These are phyloP conservation scores for Mycalesis mineus DNA, from an alignment of 2,888 invertebrate genomes.

Conservation along the genomic window DNA sequence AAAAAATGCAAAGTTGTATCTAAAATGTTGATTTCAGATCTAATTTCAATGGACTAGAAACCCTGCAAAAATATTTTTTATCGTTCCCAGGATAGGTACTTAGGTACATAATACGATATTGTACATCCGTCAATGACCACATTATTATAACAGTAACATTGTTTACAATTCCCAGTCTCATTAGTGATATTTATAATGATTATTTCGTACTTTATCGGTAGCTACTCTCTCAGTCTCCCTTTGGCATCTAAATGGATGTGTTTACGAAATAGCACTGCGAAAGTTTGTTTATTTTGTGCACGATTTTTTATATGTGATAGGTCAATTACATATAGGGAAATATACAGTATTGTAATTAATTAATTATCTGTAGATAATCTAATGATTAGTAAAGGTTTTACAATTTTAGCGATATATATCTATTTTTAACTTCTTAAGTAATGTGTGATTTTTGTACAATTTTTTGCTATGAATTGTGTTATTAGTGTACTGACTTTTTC, in stretches of 20 bases:
- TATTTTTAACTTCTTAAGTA: no score
- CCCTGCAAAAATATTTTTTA: conserved; percentile 12
- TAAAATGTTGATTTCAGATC: no score
- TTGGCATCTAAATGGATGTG: conserved; percentile 17
- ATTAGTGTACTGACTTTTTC: background rate
- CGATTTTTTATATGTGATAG: background rate
- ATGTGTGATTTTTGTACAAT: background rate
- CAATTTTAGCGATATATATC: no score
- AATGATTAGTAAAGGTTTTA: no score
- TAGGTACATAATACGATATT: conserved; percentile 13
- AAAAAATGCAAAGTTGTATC: no score
- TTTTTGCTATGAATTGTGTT: background rate
- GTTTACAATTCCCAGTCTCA: conserved; percentile 24
- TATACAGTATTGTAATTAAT: no score
- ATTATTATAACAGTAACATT: conserved; percentile 15
- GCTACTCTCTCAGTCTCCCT: conserved; percentile 19
- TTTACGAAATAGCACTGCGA: conserved; percentile 2
- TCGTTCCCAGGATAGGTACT: conserved; percentile 20
- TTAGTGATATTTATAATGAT: conserved; percentile 22
- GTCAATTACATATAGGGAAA: no score
- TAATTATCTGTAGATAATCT: no score
- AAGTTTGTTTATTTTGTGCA: background rate
- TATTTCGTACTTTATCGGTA: conserved; percentile 18
- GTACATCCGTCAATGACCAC: conserved; percentile 29
- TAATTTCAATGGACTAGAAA: no score